Evolutionary conservation across 2,888 invertebrate genomes (phyloP).

Genomic region (Hecatera dysodea): DNA sequence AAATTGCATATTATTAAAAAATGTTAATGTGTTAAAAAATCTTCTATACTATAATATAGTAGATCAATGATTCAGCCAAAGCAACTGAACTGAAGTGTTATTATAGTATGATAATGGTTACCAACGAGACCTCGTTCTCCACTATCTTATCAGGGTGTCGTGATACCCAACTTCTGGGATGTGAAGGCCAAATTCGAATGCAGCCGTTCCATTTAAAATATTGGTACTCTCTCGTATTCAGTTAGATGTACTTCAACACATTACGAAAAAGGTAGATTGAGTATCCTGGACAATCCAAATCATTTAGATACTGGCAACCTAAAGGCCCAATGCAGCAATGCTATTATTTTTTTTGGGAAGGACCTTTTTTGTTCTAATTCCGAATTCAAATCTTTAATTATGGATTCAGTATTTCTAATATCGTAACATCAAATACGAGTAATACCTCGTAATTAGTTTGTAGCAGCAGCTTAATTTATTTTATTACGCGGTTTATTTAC

Average conservation of each 20-base stretch:
- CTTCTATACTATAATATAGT: not conserved
- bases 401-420: constrained; percentile 7
- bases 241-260: not conserved
- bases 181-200: not conserved
- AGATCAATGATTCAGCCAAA: too few relatives aligned
- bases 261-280: not conserved
- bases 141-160: not conserved
- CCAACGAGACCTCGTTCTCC: not conserved
- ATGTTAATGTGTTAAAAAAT: too few relatives aligned
- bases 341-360: not conserved
- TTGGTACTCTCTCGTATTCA: not conserved
- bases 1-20: too few relatives aligned
- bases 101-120: too few relatives aligned
- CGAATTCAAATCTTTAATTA: constrained; percentile 18
- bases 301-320: not conserved
- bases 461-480: constrained; percentile 40
- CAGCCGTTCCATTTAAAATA: not conserved
- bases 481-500: constrained; percentile 37
- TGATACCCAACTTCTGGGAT: not conserved
- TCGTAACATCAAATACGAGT: constrained; percentile 30
- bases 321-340: not conserved
- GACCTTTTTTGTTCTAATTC: not conserved
- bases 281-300: not conserved
- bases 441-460: constrained; percentile 31
- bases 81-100: too few relatives aligned